Conservation (phyloP, 1,140 invertebrate genomes). For the Steinernema khuongi region DNA sequence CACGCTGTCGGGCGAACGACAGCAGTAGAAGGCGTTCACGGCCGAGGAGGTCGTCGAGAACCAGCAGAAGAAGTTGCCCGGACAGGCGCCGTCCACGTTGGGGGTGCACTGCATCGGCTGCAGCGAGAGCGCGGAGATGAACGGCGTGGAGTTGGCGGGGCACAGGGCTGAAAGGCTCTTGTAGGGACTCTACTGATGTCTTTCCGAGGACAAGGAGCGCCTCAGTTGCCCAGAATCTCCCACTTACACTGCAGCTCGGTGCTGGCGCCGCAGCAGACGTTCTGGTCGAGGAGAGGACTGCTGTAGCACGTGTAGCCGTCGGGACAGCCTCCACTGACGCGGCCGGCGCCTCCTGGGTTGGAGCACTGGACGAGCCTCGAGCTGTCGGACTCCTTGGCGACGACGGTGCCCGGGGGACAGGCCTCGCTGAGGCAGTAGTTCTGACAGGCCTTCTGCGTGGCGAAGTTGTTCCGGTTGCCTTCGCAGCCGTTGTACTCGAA, state of each 20-base stretch:
- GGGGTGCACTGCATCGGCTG: constrained; percentile 58
- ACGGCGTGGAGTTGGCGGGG: constrained; percentile 52
- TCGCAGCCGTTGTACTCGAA: constrained; percentile 59
- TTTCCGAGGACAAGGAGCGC: not conserved
- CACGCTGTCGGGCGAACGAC: constrained; percentile 53
- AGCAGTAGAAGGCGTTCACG: constrained; percentile 58
- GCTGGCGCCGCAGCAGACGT: constrained; percentile 56
- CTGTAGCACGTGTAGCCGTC: constrained; percentile 56
- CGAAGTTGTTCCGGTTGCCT: constrained; percentile 58
- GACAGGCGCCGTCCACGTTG: constrained; percentile 57
- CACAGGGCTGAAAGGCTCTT: constrained; percentile 50
- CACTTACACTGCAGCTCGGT: constrained; percentile 52
- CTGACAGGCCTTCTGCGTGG: constrained; percentile 55
- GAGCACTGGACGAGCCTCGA: constrained; percentile 51
- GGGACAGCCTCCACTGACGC: constrained; percentile 55
- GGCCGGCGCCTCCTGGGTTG: constrained; percentile 53
- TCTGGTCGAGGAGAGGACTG: constrained; percentile 54
- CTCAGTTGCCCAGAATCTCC: not conserved
- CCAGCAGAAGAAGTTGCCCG: constrained; percentile 48
- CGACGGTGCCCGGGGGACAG: constrained; percentile 56
- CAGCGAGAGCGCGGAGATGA: constrained; percentile 56
- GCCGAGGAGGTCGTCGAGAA: constrained; percentile 56
- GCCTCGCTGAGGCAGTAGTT: constrained; percentile 57
- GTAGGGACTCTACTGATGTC: no score
- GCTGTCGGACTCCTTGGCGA: constrained; percentile 52